A percentile compares a stretch with the other conserved stretches of the same genome.
phyloP scores from a whole-genome alignment of 2,797 vertebrate genomes.

The Euthynnus affinis region DNA sequence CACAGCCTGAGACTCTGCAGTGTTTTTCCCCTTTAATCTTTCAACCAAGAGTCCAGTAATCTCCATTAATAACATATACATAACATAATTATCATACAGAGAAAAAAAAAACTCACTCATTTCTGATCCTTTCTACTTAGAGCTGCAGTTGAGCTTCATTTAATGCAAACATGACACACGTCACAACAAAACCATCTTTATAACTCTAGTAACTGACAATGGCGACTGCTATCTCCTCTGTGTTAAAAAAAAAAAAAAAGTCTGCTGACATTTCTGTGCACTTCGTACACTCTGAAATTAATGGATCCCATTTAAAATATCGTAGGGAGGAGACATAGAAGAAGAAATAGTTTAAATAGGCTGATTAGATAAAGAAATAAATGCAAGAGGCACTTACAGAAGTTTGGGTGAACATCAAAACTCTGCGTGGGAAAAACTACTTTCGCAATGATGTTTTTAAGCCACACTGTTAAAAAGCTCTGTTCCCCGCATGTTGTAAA shows the following conservation, averaged over 20 bases:
- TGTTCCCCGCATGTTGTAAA: neutral
- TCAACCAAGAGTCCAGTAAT: neutral
- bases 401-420: neutral
- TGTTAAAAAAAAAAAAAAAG: neutral
- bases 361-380: neutral
- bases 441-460: neutral
- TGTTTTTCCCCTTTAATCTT: neutral
- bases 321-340: neutral
- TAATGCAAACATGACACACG: neutral
- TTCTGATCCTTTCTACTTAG: no score
- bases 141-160: no score
- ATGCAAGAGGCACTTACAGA: constrained; percentile 1
- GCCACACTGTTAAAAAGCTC: neutral
- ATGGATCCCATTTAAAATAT: neutral
- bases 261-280: neutral
- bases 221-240: neutral
- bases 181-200: no score
- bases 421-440: neutral
- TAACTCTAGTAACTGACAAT: no score
- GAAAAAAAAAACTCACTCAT: neutral
- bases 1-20: neutral
- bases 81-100: no score
- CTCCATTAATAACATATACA: neutral
- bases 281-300: no score
- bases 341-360: neutral